phyloP scores from a whole-genome alignment of 1,140 invertebrate species.

The Diorhabda sublineata region DNA sequence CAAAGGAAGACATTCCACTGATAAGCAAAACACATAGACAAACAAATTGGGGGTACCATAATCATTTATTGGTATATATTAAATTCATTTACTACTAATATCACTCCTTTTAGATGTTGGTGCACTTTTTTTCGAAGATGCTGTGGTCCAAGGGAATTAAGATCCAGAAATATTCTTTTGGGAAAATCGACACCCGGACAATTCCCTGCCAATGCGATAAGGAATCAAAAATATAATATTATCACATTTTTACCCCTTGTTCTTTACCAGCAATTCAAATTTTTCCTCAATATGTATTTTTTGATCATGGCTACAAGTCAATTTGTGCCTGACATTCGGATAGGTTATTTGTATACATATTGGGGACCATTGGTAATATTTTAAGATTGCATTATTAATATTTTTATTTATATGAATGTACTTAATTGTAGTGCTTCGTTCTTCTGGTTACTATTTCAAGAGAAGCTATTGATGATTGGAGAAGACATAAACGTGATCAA shows the following conservation, averaged over 20 bases:
- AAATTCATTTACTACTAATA: conserved; percentile 3
- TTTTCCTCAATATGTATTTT: conserved; percentile 98
- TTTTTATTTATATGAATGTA: not conserved
- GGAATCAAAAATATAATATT: conserved; percentile 99
- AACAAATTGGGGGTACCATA: conserved; percentile 44
- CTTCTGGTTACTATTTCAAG: conserved; percentile 91
- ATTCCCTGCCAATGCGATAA: conserved; percentile 92
- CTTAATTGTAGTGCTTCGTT: conserved; percentile 77
- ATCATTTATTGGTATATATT: not conserved
- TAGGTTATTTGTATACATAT: conserved; percentile 98
- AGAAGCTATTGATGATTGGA: conserved; percentile 94
- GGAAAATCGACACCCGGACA: conserved; percentile 66
- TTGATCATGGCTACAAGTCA: conserved; percentile 96
- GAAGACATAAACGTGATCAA: conserved; percentile 85
- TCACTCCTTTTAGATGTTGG: conserved; percentile 56
- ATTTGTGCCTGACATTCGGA: conserved; percentile 93
- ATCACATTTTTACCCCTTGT: conserved; percentile 97
- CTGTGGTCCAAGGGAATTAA: conserved; percentile 61
- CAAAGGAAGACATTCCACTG: conserved; percentile 62
- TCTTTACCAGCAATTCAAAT: conserved; percentile 97
- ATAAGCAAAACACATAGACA: conserved; percentile 56
- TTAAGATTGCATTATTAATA: no score
- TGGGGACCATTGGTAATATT: conserved; percentile 86
- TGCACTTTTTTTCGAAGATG: conserved; percentile 64
- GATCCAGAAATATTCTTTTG: conserved; percentile 62